Base-by-base conservation (phyloP, 2,888 invertebrate species). In the Caradrina clavipalpis region DNA sequence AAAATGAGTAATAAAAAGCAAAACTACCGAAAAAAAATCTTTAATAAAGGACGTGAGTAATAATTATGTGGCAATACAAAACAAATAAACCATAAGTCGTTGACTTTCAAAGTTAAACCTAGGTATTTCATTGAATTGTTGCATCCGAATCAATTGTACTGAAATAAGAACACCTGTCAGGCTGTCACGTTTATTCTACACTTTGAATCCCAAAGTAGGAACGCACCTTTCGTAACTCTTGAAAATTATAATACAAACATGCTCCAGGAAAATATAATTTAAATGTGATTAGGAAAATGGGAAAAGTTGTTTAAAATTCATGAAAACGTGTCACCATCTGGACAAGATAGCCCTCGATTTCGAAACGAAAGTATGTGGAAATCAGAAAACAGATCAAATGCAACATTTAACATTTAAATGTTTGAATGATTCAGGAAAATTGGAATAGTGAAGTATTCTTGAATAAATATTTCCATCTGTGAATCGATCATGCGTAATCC, bases 221-320 rank as follows among this genome's bases (percentile, higher is more conserved):
- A 15, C 1, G 47, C 11, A n/a, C 10, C 1, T 19, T 21, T 49
- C 3, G 17, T 10, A 47, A 47, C 22, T 39, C 17, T 1, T 19
- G 17, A 45, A 17, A 11, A 42, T 3, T 42, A 42, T 42, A 11
- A 15, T 42, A 45, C 8, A 19, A 11, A 22, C 19, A 13, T 13
- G 11, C 19, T 17, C 8, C 13, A 45, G n/a, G 26, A 42, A 69
- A 6, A n/a, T 19, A 51, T 10, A 0, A 49, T n/a, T 35, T 3
- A 35, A 70, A 69, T 50, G 13, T 22, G 13, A 17, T 13, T 47
- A 39, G 15, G 21, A 22, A 39, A 49, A 49, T 1, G 15, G 10
- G 26, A 72, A 26, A 5, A 15, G 1, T 22, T 11, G 22, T 53
- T 51, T 17, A 53, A 71, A 71, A 50, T 73, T 7, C 22, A 72